A percentile compares a stretch with the other conserved stretches of the same genome.
These are phyloP conservation scores for Acanthopagrus latus DNA, from an alignment of 2,797 vertebrate species.

Conservation along the genomic window DNA sequence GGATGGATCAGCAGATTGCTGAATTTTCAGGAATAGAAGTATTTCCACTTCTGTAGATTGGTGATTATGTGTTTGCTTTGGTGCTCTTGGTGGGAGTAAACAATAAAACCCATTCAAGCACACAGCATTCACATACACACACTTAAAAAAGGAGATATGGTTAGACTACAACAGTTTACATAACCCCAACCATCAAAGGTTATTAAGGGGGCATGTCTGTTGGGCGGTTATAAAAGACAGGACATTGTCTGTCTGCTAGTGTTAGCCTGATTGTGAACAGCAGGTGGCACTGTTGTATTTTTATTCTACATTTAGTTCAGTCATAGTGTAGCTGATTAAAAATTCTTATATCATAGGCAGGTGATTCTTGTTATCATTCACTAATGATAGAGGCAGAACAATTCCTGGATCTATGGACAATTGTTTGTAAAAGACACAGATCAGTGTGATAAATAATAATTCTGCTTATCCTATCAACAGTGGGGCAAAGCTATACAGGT, in stretches of 20 bases:
- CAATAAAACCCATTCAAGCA: not conserved
- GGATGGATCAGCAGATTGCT: too few species aligned
- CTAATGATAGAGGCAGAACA: not conserved
- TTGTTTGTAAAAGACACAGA: not conserved
- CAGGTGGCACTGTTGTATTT: constrained; percentile 80
- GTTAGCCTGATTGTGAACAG: constrained; percentile 60
- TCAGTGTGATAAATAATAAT: not conserved
- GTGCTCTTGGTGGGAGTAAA: not conserved
- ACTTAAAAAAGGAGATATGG: not conserved
- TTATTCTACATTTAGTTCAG: not conserved
- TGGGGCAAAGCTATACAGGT: constrained; percentile 4
- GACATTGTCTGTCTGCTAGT: not conserved
- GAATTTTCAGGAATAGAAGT: not conserved
- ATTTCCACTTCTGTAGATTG: not conserved
- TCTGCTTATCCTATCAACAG: constrained; percentile 34
- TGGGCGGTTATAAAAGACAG: not conserved
- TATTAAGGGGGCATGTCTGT: not conserved
- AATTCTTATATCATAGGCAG: not conserved
- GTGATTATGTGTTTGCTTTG: not conserved
- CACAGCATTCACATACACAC: not conserved
- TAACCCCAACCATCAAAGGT: not conserved
- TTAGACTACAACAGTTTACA: not conserved
- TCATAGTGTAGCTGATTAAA: not conserved
- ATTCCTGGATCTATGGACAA: not conserved
- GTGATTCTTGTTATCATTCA: not conserved